Conservation (phyloP, 2,113 vertebrate species). For the Sula dactylatra region DNA sequence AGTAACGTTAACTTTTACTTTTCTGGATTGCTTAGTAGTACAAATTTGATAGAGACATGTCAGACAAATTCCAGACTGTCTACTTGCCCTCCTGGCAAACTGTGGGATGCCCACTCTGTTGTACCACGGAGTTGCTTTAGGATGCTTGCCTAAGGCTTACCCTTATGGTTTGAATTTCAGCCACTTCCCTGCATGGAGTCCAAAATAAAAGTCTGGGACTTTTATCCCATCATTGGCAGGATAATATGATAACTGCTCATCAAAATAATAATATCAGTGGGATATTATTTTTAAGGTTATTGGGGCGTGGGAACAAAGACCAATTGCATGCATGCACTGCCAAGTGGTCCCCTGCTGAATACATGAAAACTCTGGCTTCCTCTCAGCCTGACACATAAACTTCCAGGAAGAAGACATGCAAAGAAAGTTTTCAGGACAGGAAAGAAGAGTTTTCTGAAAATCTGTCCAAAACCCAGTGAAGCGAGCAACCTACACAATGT, state of each 20-base stretch:
- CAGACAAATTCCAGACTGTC: not conserved
- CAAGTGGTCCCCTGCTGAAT: not conserved
- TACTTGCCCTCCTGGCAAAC: not conserved
- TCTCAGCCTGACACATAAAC: not conserved
- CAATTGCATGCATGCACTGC: not conserved
- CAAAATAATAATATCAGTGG: not conserved
- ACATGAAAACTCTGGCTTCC: not conserved
- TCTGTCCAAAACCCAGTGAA: not conserved
- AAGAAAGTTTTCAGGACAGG: not conserved
- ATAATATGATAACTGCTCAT: not conserved
- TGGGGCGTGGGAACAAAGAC: not conserved
- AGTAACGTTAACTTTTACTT: not conserved
- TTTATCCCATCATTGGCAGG: not conserved
- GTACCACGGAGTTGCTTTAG: not conserved
- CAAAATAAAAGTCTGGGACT: not conserved
- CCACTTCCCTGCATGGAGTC: not conserved
- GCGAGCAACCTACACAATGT: not conserved
- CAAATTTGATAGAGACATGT: not conserved
- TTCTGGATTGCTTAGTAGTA: not conserved
- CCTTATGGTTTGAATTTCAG: not conserved
- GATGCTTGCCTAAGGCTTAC: not conserved
- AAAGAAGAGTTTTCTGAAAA: not conserved
- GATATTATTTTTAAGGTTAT: not conserved
- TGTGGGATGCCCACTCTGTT: not conserved
- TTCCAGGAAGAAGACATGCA: not conserved